Base-by-base conservation (phyloP, 2,797 vertebrate genomes). In the Calcarius lapponicus region DNA sequence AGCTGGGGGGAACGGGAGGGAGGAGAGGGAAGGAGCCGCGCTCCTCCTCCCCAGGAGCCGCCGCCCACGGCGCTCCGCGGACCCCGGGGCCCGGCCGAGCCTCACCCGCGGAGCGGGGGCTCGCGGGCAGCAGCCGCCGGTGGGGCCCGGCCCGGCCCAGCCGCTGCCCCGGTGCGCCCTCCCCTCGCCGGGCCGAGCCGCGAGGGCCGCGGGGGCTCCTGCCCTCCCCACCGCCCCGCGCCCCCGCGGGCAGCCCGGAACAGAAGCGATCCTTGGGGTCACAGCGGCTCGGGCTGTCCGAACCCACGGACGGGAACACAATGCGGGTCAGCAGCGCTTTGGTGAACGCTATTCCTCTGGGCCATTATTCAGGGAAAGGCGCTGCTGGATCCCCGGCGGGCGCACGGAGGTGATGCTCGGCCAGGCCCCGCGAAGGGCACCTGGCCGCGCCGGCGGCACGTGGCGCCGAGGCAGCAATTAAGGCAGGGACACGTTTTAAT, bases 401-500 rank as follows among this genome's bases (percentile, higher is more conserved):
- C 1, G 75, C 88, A 6, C 48, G 2, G 78, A 8, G 65, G 84
- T 3, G 88, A 42, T 22, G 85, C 60, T 54, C 18, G 29, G 70
- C 71, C 78, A 11, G 82, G 82, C 54, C 67, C 79, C 57, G 6
- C 17, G 50, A 72, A 53, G 38, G 62, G 78, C 86, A 62, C 57
- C 65, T 61, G 83, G 62, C 70, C 31, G 61, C 19, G n/a, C 53
- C 10, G 78, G 51, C 85, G 64, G 89, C 73, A 78, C 94, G 76
- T 84, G 88, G 64, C 80, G 48, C 65, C 2, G 32, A 13, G 26
- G 9, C 31, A 6, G 45, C 84, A 94, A 50, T 93, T 86, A 74
- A 84, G n/a, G 69, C 84, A 81, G 85, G 70, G 65, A 81, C 80
- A 80, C 67, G 15, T 65, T 91, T 57, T 79, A 89, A 80, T 70